These are phyloP conservation scores for Drosophila borealis DNA, from an alignment of 2,888 invertebrate species.

Conservation along the genomic window DNA sequence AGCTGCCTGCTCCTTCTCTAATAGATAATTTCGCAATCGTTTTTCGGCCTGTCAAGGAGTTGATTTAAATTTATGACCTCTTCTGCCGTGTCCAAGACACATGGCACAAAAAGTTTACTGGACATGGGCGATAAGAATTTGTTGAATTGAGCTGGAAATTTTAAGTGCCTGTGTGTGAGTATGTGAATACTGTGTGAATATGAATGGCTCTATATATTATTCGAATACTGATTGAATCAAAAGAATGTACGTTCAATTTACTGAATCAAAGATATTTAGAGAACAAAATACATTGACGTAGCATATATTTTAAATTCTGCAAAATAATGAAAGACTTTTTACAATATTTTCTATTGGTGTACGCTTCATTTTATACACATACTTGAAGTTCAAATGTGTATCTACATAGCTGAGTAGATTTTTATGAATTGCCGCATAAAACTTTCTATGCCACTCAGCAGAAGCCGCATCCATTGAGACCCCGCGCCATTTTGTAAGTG, in stretches of 20 bases:
- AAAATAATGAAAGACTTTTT: no score
- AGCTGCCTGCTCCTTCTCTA: slow-evolving; percentile 31
- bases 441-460: slow-evolving; percentile 34
- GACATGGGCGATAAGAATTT: slow-evolving; percentile 18
- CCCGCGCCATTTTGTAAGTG: slow-evolving; percentile 44
- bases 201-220: neutral
- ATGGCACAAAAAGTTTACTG: slow-evolving; percentile 52
- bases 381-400: neutral
- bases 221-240: neutral
- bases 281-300: neutral
- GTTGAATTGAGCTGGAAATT: neutral
- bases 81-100: slow-evolving; percentile 59
- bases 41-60: slow-evolving; percentile 61
- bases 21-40: slow-evolving; percentile 68
- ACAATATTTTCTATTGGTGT: no score
- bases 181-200: neutral
- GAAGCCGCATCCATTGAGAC: slow-evolving; percentile 5
- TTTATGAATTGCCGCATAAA: slow-evolving; percentile 41
- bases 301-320: neutral
- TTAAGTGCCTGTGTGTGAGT: neutral
- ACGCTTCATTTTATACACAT: neutral
- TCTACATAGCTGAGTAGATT: slow-evolving; percentile 20
- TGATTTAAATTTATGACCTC: slow-evolving; percentile 74
- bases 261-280: neutral
- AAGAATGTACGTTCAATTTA: no score